These are phyloP conservation scores for Nothocercus nigrocapillus DNA, from an alignment of 2,113 vertebrate genomes.

Conservation along the genomic window DNA sequence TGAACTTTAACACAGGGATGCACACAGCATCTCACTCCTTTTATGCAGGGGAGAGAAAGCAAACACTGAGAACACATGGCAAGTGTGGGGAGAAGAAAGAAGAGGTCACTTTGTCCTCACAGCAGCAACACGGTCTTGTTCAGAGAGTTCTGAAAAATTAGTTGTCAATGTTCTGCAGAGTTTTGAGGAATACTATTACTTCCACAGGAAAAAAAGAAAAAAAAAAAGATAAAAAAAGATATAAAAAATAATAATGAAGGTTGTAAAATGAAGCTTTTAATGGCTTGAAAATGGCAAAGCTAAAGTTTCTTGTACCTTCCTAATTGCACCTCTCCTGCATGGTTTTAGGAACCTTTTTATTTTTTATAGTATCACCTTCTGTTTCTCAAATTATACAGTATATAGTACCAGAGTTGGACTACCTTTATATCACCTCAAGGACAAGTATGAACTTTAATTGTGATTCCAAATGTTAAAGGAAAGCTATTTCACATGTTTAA, in stretches of 20 bases:
- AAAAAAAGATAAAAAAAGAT: background rate
- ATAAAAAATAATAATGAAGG: background rate
- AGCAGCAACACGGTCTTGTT: background rate
- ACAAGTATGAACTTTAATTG: background rate
- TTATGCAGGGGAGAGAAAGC: background rate
- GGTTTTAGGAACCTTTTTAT: constrained; percentile 14
- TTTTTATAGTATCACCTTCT: constrained; percentile 31
- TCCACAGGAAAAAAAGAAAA: background rate
- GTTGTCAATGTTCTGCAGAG: background rate
- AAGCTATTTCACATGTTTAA: background rate
- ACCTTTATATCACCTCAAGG: constrained; percentile 1
- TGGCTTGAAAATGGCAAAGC: background rate
- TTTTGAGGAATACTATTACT: background rate
- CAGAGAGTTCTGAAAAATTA: background rate
- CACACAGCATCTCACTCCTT: background rate
- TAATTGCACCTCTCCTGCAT: background rate
- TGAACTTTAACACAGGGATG: background rate
- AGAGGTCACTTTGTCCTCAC: background rate
- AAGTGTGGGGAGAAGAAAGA: background rate
- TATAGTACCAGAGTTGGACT: background rate
- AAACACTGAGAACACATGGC: background rate
- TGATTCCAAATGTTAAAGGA: background rate
- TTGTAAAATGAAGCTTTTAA: background rate
- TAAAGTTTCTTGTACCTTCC: background rate
- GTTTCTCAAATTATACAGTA: constrained; percentile 4